phyloP scores from a whole-genome alignment of 1,140 invertebrate genomes.

The Uloborus diversus region DNA sequence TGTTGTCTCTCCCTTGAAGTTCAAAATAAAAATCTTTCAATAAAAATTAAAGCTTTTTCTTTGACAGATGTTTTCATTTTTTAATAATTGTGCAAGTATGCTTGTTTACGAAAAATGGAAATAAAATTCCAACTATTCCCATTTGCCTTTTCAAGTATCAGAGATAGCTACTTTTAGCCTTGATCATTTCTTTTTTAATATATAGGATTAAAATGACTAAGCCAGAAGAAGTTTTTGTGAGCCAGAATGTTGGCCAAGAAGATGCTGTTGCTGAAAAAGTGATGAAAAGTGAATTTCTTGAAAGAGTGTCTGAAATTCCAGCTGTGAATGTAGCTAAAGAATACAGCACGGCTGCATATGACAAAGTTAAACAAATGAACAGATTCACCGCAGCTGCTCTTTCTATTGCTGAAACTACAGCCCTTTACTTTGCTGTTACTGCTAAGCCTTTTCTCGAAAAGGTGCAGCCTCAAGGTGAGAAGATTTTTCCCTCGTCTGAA shows the following conservation, averaged over 20 bases:
- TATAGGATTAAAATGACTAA: neutral
- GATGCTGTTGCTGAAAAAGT: neutral
- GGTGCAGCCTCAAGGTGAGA: constrained; percentile 48
- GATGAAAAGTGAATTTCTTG: constrained; percentile 41
- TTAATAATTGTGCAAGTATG: too few species aligned
- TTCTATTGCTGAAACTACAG: constrained; percentile 31
- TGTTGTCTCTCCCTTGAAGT: too few species aligned
- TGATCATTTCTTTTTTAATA: too few species aligned
- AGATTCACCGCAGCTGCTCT: constrained; percentile 38
- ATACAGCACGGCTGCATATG: constrained; percentile 29
- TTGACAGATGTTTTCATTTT: too few species aligned
- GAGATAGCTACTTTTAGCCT: too few species aligned
- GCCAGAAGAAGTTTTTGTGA: neutral
- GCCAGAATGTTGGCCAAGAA: neutral
- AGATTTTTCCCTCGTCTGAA: too few species aligned
- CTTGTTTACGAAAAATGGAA: too few species aligned
- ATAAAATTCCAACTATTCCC: too few species aligned
- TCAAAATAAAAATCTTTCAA: too few species aligned
- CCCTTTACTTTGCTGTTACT: constrained; percentile 40
- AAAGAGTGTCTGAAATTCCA: constrained; percentile 41
- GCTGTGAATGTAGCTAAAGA: constrained; percentile 35
- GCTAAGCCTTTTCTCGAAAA: constrained; percentile 45
- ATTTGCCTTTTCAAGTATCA: too few species aligned
- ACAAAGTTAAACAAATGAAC: constrained; percentile 44
- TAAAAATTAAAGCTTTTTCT: too few species aligned